These are phyloP conservation scores for Penaeus chinensis DNA, from an alignment of 1,140 invertebrate genomes.

Conservation along the genomic window DNA sequence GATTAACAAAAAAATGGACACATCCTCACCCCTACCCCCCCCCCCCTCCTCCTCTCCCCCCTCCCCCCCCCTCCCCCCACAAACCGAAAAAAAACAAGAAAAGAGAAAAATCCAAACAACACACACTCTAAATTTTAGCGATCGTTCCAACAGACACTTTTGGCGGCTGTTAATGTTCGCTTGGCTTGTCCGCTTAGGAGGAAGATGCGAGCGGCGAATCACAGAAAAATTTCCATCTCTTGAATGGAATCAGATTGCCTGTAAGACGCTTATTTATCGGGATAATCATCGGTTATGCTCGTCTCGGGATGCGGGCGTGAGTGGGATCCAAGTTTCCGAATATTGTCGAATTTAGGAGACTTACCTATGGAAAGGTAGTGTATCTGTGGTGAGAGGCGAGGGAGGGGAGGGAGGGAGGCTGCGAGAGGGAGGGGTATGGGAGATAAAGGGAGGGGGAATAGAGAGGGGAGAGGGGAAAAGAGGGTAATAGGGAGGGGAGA, in stretches of 20 bases:
- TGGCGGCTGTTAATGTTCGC: background rate
- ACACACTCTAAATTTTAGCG: background rate
- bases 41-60: background rate
- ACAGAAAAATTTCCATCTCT: constrained; percentile 49
- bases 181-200: background rate
- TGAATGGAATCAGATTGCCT: constrained; percentile 58
- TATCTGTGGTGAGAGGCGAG: background rate
- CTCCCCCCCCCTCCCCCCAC: background rate
- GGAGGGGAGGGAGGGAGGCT: background rate
- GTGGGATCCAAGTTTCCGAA: no score
- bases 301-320: background rate
- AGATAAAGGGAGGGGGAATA: no score
- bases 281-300: constrained; percentile 47
- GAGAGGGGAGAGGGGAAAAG: no score
- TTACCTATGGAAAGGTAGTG: background rate
- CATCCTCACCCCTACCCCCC: background rate
- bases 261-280: constrained; percentile 52
- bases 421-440: background rate
- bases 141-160: no score
- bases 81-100: background rate
- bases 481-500: no score
- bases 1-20: background rate
- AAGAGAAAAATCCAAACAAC: background rate
- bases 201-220: constrained; percentile 16
- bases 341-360: constrained; percentile 6